These are phyloP conservation scores for Malthinus seriepunctatus DNA, from an alignment of 2,888 invertebrate species.

Conservation along the genomic window DNA sequence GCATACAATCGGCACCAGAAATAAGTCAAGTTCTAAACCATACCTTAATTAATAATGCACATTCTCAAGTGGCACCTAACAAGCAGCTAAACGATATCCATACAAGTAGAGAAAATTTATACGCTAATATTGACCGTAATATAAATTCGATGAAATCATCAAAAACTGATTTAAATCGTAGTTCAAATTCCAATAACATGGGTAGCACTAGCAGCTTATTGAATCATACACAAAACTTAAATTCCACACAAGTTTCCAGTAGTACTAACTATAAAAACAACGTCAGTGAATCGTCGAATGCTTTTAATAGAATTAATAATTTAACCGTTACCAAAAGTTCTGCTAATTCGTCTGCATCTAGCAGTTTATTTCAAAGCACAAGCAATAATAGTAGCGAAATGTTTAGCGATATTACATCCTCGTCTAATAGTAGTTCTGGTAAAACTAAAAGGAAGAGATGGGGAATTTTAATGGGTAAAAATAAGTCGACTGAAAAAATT, in stretches of 20 bases:
- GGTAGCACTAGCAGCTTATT: conserved; percentile 32
- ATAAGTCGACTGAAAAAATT: conserved; percentile 61
- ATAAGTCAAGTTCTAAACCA: conserved; percentile 50
- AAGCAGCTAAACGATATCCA: conserved; percentile 34
- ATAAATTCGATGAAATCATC: conserved; percentile 35
- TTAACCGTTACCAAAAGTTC: conserved; percentile 42
- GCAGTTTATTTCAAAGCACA: conserved; percentile 24
- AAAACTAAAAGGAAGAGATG: conserved; percentile 63
- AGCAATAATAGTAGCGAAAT: conserved; percentile 25
- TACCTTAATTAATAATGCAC: conserved; percentile 44
- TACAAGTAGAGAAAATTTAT: conserved; percentile 48
- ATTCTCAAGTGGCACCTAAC: conserved; percentile 25
- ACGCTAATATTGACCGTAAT: conserved; percentile 45
- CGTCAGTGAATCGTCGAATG: conserved; percentile 4
- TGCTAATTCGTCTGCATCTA: conserved; percentile 23
- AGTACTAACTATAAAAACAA: conserved; percentile 12
- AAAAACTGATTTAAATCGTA: conserved; percentile 36
- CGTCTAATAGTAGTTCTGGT: conserved; percentile 30
- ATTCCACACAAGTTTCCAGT: conserved; percentile 19
- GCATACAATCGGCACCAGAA: conserved; percentile 73
- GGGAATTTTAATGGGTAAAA: conserved; percentile 69
- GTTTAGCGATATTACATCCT: conserved; percentile 31
- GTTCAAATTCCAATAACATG: conserved; percentile 27
- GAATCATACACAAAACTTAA: conserved; percentile 30
- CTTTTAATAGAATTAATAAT: conserved; percentile 37